Base-by-base conservation (phyloP, 2,888 invertebrate genomes). In the Chrysina gloriosa region DNA sequence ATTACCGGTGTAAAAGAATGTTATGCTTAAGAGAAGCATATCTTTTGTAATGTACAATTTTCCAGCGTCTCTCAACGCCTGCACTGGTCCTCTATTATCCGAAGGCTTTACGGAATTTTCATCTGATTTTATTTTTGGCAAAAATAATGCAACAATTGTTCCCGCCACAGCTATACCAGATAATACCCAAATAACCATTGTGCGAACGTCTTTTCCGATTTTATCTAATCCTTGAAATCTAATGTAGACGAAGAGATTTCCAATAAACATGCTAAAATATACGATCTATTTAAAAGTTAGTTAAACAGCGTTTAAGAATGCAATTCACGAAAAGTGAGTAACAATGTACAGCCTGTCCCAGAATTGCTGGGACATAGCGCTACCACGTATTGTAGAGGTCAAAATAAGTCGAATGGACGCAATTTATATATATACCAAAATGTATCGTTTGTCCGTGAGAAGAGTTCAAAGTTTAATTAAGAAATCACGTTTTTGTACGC, bases 211-310 rank as follows among this genome's bases (percentile, higher is more conserved):
- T 54, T 84, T 79, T 71, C 92, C 91, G 39, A 97, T 95, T 63
- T 87, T 86, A 0, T 86, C 86, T 80, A 92, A 89, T 58, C 93
- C 93, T 86, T 90, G 90, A 84, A 99, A 97, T 81, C 92, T 90
- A 81, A 94, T 93, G 84, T 90, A 97, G 21, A 98, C 96, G 85
- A 97, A 98, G 27, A 97, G 85, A 81, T 99, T 99, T 64, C 98
- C 98, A 80, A 95, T 91, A 83, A 98, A 92, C 85, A 97, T 89
- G 79, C 98, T 98, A 85, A 73, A 88, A 88, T 64, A 21, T 19
- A 23, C 29, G 19, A 27, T 31, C 23, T 0, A 21, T 65, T 14
- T 1, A 6, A 23, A 52, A 52, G 14, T 5, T n/a, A n/a, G n/a
- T n/a, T n/a, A n/a, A n/a, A n/a, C n/a, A n/a, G n/a, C n/a, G n/a